Evolutionary conservation across 2,797 vertebrate genomes (phyloP).

Genomic region (Borostomias antarcticus): DNA sequence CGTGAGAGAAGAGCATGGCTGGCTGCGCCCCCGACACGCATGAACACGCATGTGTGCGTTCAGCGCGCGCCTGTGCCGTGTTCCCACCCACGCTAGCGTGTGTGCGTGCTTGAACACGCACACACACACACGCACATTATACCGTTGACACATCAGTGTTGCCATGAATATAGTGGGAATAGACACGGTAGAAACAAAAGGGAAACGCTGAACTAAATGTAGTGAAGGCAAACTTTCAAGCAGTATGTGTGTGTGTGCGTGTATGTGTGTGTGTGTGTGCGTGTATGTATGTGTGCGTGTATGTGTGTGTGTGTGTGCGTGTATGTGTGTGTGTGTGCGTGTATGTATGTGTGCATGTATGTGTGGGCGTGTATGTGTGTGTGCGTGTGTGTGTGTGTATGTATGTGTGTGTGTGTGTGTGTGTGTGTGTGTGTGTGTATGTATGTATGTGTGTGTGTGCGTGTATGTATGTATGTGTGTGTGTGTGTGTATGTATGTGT

Average conservation of each 20-base stretch:
- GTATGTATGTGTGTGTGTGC: too few species aligned
- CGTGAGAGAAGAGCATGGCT: background rate
- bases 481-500: too few species aligned
- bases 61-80: too few species aligned
- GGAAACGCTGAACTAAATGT: background rate
- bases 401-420: too few species aligned
- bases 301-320: background rate
- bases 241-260: background rate
- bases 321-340: slow-evolving; percentile 3
- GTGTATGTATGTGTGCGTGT: background rate
- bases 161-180: too few species aligned
- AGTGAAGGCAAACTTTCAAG: background rate
- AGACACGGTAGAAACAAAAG: too few species aligned
- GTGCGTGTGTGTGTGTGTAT: too few species aligned
- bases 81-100: background rate
- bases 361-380: too few species aligned
- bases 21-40: background rate
- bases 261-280: slow-evolving; percentile 4
- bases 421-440: too few species aligned
- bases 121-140: background rate
- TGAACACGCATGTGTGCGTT: background rate
- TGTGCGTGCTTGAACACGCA: background rate
- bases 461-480: too few species aligned
- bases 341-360: background rate
- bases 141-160: background rate